Evolutionary conservation across 2,888 invertebrate species (phyloP), one percentile per base, ranked within the genome.

Genomic region (Nemoura dubitans): DNA sequence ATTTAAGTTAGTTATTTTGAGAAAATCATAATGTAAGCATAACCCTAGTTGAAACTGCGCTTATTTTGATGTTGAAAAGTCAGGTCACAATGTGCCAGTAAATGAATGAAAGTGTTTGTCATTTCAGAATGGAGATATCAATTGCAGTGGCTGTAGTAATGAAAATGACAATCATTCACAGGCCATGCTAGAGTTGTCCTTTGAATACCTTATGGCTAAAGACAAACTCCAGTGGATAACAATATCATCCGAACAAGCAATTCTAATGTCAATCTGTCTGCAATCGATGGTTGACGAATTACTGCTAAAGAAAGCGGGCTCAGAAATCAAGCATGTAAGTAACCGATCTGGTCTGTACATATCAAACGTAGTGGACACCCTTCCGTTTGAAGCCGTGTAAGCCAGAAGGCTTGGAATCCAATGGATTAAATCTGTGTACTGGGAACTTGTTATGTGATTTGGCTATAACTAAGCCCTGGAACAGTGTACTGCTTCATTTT

Each of bases 261-360:
- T 99, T 91, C 94, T 99, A 88, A 97, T 99, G 94, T 98, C 98
- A 42, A 96, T 98, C 87, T 98, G 98, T 91, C 93, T 99, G 87
- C 96, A 96, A 93, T 96, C 97, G 6, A 97, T 99, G 94, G 99
- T 99, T 0, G 98, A 98, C 90, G 99, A 99, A 91, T 92, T 99
- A 89, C 93, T 96, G 91, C 93, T 95, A 84, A 96, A 96, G 91
- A 95, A 95, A 90, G 94, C 93, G 90, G 95, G 94, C 29, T 91
- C 92, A 0, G 93, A 93, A 16, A 93, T 93, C 28, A 91, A 89
- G 89, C 90, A 91, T 90, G 92, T 92, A 88, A 89, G 88, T 88
- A 87, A 86, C 83, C 83, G 16, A 82, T 36, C 36, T 36, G 36
- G 10, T 36, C 36, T 6, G n/a, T n/a, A 36, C 3, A 36, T 36